Percentiles rank a stretch among this genome's conserved stretches.
Conservation (phyloP, 2,888 invertebrate species). For the Acanthosepion esculentum region DNA sequence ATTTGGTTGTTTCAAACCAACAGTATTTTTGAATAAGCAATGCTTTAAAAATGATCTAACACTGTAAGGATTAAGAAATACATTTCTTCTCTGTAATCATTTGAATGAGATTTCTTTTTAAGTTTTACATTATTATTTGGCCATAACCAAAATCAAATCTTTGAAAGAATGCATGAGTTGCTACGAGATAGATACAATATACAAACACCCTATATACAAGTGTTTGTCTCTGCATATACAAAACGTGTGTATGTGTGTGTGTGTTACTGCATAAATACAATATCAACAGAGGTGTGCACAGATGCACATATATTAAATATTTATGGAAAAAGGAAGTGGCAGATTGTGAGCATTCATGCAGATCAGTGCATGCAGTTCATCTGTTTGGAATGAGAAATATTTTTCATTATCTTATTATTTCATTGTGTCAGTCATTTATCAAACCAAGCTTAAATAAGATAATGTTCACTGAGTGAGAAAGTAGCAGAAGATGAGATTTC, state of each 20-base stretch:
- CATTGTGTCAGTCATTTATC: background rate
- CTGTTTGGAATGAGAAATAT: background rate
- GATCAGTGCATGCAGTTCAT: background rate
- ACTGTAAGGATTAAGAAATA: too few species aligned
- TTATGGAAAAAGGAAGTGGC: too few species aligned
- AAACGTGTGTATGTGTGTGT: too few species aligned
- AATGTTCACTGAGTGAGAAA: background rate
- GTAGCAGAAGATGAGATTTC: background rate
- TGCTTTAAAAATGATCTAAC: too few species aligned
- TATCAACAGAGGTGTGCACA: background rate
- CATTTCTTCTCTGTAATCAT: background rate
- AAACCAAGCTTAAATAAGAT: conserved; percentile 33
- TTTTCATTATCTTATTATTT: background rate
- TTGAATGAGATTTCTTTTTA: background rate
- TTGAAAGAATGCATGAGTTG: background rate
- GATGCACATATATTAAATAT: background rate
- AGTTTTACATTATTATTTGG: background rate
- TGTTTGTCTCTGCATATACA: too few species aligned
- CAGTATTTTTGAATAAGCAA: too few species aligned
- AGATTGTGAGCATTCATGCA: conserved; percentile 7
- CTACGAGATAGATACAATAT: background rate
- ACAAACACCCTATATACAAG: background rate
- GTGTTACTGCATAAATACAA: background rate
- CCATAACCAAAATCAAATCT: background rate
- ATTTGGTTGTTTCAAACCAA: too few species aligned